Evolutionary conservation across 1,140 invertebrate species (phyloP).

Genomic region (Delia radicum): DNA sequence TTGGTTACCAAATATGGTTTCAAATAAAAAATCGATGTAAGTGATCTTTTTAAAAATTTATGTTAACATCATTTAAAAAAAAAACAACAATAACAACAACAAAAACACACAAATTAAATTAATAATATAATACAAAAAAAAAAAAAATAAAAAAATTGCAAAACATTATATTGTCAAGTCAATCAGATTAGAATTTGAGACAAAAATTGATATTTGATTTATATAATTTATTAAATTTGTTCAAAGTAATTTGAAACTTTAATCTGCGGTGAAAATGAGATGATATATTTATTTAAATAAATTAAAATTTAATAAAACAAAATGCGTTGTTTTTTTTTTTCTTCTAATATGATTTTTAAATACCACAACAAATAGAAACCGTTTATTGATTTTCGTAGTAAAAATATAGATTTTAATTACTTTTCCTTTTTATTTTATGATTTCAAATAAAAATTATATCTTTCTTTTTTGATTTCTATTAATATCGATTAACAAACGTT

Average conservation of each 20-base stretch:
- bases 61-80: no score
- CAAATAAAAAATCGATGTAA: not conserved
- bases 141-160: not conserved
- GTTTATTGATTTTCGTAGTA: constrained; percentile 5
- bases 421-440: not conserved
- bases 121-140: not conserved
- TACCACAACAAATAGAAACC: constrained; percentile 18
- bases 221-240: not conserved
- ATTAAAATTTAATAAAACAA: no score
- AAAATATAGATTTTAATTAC: not conserved
- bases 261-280: not conserved
- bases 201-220: not conserved
- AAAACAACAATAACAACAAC: not conserved
- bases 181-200: not conserved
- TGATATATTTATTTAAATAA: not conserved
- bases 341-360: not conserved
- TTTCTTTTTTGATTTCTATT: not conserved
- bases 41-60: not conserved
- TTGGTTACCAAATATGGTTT: not conserved
- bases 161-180: not conserved
- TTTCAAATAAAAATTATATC: no score
- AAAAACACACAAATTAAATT: not conserved
- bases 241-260: not conserved
- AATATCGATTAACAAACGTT: not conserved
- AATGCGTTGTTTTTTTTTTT: constrained; percentile 1